Base-by-base conservation (phyloP, 2,113 vertebrate species). In the Chloroceryle aenea region DNA sequence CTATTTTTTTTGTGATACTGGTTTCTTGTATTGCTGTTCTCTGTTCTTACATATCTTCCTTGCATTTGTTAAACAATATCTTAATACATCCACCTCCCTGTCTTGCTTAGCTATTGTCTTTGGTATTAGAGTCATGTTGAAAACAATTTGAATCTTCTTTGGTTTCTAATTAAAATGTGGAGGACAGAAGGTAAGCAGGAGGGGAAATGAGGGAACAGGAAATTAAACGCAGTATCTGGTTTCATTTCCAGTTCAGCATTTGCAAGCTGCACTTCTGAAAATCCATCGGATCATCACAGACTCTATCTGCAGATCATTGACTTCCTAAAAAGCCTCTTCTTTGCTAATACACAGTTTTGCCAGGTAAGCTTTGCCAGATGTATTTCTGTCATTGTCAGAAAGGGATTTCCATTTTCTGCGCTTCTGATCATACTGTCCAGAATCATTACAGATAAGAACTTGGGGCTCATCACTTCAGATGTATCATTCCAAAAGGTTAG, bases 271-370 rank as follows among this genome's bases (percentile, higher is more conserved):
- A 82, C 76, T 85, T 93, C 94, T 52, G 96, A 96, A 88, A 97
- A 97, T 64, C 83, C 94, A 21, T 97, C 97, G 78, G 97, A 97
- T 53, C 96, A 96, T 80, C 97, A 94, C 52, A 94, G 96, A 55
- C 97, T 98, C 66, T 98, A 98, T 48, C 43, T 93, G 80, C 96
- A 98, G 86, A 98, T 98, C 83, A 89, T 96, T 6, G 69, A 92
- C 42, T 98, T 98, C 89, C 94, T 98, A 34, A 97, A 98, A 94
- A 90, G 75, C 56, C 88, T 98, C 50, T 97, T 96, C 92, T 97
- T 93, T 62, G 47, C 87, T 59, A 92, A 97, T 42, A 68, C 82
- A 14, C 90, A 93, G 26, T 18, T 95, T 48, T 94, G 90, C 50
- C 95, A 98, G 98, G 98, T 98, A 96, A 91, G 97, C 40, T 34